Evolutionary conservation across 2,888 invertebrate genomes (phyloP).

Genomic region (Drosophila paucipuncta): DNA sequence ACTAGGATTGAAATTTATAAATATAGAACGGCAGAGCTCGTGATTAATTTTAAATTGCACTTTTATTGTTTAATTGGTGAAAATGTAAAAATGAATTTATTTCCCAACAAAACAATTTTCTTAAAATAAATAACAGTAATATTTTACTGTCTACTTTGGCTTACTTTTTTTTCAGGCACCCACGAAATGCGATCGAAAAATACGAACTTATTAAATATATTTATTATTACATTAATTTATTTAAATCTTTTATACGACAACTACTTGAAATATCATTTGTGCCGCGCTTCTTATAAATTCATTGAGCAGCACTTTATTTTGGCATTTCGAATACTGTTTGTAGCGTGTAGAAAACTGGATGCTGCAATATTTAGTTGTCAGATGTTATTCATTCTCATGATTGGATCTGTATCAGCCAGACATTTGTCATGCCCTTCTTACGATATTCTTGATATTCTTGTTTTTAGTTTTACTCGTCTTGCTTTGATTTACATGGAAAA

Average conservation of each 20-base stretch:
- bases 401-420: neutral
- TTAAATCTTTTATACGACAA: neutral
- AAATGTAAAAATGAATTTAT: neutral
- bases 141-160: neutral
- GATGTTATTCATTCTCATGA: no score
- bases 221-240: neutral
- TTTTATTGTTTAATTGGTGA: neutral
- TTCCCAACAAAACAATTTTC: neutral
- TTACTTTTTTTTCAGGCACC: neutral
- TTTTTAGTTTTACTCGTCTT: neutral
- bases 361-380: neutral
- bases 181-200: neutral
- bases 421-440: neutral
- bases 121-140: neutral
- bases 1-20: neutral
- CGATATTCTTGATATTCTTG: neutral
- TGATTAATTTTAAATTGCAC: slow-evolving; percentile 27
- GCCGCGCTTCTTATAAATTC: neutral
- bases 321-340: neutral
- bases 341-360: neutral
- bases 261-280: neutral
- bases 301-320: neutral
- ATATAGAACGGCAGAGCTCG: slow-evolving; percentile 12
- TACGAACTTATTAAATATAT: neutral
- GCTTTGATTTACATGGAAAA: neutral